Evolutionary conservation across 2,797 vertebrate species (phyloP), one percentile per base, ranked within the genome.

Genomic region (Distichodus sexfasciatus): DNA sequence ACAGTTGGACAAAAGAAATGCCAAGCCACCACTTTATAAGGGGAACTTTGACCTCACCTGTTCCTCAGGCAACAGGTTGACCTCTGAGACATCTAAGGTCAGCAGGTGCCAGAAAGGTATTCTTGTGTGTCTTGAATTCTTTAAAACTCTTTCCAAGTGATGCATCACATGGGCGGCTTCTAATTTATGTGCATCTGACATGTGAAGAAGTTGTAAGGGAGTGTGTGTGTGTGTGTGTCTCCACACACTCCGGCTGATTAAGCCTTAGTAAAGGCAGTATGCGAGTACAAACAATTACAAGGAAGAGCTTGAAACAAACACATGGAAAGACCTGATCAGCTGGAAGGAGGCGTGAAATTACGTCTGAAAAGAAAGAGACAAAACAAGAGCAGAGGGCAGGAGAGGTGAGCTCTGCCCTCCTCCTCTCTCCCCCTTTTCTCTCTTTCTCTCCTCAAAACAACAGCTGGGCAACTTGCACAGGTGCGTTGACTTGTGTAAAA

Each of bases 381-480:
- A 19, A 41, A 75, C 40, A 55, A 54, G 69, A 44, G 66, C 76
- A 75, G 79, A 69, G 43, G 71, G 55, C 77, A 84, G 33, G 72
- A 82, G 71, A 64, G 76, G 70, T 26, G 80, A 68, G 81, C 84
- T 76, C 81, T 85, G 87, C 90, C 83, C 83, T 84, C 26, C 24
- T 53, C 6, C 60, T 59, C 17, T 33, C 58, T 54, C 24, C 33
- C 51, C 68, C 69, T 72, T 72, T 61, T 66, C 64, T 78, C 61
- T 65, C 80, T 78, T 76, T 66, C 76, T 76, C 79, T 81, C 78
- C 83, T 84, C 79, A 88, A 84, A 90, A 89, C 87, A 91, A 83
- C 90, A 90, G 90, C 89, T 91, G 90, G 88, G 85, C 59, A 55
- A 50, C 67, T 69, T n/a, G n/a, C 74, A 88, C 90, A 91, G 91